These are phyloP conservation scores for Lymantria monacha DNA, from an alignment of 2,888 invertebrate species.

Conservation along the genomic window DNA sequence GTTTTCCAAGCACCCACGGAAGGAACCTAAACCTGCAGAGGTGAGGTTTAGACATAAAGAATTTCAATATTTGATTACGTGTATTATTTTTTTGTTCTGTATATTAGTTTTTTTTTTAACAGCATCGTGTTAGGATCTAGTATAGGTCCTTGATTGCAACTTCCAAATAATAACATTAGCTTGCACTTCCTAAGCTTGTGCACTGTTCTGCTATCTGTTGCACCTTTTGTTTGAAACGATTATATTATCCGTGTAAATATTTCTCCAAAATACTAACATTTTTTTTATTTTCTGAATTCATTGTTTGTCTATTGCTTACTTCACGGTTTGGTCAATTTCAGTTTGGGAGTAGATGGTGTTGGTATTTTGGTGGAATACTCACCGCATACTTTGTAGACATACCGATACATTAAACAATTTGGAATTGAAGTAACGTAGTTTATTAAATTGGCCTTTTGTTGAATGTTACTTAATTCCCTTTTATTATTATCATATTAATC, in stretches of 20 bases:
- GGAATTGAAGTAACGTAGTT: background rate
- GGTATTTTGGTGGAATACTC: conserved; percentile 79
- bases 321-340: conserved; percentile 56
- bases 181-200: conserved; percentile 66
- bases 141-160: conserved; percentile 42
- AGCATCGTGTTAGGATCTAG: conserved; percentile 26
- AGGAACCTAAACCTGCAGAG: conserved; percentile 67
- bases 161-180: conserved; percentile 32
- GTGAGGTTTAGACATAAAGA: conserved; percentile 52
- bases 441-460: background rate
- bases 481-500: background rate
- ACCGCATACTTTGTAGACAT: conserved; percentile 63
- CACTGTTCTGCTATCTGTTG: conserved; percentile 57
- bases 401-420: conserved; percentile 24
- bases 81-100: background rate
- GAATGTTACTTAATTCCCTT: background rate
- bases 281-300: conserved; percentile 46
- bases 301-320: conserved; percentile 49
- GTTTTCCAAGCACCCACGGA: conserved; percentile 76
- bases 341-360: conserved; percentile 65
- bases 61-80: conserved; percentile 10
- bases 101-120: conserved; percentile 12
- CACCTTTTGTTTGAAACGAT: conserved; percentile 50
- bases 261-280: conserved; percentile 82
- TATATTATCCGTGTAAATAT: conserved; percentile 47